Evolutionary conservation across 2,888 invertebrate species (phyloP).

Genomic region (Xanthorhoe designata): DNA sequence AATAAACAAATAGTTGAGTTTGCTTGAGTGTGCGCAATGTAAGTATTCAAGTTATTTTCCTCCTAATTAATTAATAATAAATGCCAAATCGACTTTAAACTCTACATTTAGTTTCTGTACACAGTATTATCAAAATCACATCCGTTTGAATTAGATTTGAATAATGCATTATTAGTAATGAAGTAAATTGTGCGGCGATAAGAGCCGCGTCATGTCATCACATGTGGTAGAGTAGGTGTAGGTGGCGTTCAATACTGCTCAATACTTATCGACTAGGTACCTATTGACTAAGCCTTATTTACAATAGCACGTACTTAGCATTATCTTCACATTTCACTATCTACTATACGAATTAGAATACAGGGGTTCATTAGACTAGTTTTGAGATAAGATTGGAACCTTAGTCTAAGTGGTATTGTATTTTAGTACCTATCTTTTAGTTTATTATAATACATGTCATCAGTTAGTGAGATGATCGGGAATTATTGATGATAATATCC

Average conservation of each 20-base stretch:
- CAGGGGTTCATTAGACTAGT: constrained; percentile 52
- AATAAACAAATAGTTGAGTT: constrained; percentile 4
- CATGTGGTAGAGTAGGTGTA: constrained; percentile 6
- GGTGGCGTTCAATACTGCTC: constrained; percentile 57
- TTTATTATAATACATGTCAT: not conserved
- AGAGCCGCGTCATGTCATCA: not conserved
- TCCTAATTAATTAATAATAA: constrained; percentile 41
- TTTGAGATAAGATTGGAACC: constrained; percentile 33
- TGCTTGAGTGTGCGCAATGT: constrained; percentile 3
- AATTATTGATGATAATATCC: not conserved
- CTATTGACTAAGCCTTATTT: constrained; percentile 47
- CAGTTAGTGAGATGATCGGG: not conserved
- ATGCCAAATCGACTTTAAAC: constrained; percentile 38
- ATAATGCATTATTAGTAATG: constrained; percentile 8
- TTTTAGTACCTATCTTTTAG: constrained; percentile 6
- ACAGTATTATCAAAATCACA: constrained; percentile 28
- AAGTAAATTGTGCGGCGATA: not conserved
- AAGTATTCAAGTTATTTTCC: constrained; percentile 13
- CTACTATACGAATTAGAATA: constrained; percentile 26
- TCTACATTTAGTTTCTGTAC: constrained; percentile 29
- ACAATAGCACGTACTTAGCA: constrained; percentile 41
- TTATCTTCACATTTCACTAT: constrained; percentile 18
- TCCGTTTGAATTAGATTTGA: constrained; percentile 26
- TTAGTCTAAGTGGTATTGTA: constrained; percentile 14
- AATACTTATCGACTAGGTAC: constrained; percentile 43